These are phyloP conservation scores for Odontothrips loti DNA, from an alignment of 2,888 invertebrate genomes.

Conservation along the genomic window DNA sequence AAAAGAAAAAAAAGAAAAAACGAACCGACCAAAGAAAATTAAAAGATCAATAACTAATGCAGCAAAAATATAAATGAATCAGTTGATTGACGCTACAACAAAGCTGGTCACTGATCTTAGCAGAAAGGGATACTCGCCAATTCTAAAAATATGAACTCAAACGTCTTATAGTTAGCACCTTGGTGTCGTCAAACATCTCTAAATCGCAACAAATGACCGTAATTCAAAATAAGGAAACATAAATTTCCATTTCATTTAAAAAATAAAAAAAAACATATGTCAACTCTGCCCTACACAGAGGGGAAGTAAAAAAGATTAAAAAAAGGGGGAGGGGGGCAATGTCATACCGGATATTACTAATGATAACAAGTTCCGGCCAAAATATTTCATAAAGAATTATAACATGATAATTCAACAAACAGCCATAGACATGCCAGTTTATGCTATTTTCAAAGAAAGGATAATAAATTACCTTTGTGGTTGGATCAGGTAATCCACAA, in stretches of 20 bases:
- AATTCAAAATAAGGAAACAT: not conserved
- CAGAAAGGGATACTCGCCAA: not conserved
- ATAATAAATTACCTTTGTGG: conserved; percentile 27
- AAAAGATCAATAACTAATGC: not conserved
- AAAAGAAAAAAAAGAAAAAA: not conserved
- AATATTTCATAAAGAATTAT: not conserved
- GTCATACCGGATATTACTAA: not conserved
- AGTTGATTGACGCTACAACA: not conserved
- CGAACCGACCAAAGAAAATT: not conserved
- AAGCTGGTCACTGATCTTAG: not conserved
- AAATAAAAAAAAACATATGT: not conserved
- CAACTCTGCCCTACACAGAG: too few species aligned
- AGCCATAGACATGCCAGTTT: not conserved
- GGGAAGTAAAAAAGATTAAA: not conserved
- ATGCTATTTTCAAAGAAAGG: not conserved
- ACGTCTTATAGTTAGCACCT: too few species aligned
- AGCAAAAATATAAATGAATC: not conserved
- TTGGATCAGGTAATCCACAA: not conserved
- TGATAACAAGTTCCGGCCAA: not conserved
- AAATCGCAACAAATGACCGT: not conserved
- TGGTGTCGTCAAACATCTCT: too few species aligned
- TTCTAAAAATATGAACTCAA: not conserved
- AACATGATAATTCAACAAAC: conserved; percentile 11
- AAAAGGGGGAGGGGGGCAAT: too few species aligned
- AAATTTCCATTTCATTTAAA: not conserved